Base-by-base conservation (phyloP, 2,888 invertebrate species). In the Eupithecia insigniata region DNA sequence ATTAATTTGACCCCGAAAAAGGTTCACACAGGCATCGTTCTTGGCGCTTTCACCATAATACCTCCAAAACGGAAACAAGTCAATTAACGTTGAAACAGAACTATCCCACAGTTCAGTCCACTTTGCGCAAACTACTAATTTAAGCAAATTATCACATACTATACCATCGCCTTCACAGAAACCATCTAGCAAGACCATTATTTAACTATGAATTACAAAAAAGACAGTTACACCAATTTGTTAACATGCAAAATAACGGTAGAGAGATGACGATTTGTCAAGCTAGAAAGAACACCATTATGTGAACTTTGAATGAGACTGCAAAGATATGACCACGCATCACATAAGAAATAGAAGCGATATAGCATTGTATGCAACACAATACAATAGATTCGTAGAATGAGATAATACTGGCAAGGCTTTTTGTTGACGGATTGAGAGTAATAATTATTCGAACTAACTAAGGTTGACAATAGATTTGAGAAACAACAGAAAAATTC, bases 251-350 rank as follows among this genome's bases (percentile, higher is more conserved):
- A 81, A 78, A 72, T 86, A 87, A 86, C 87, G 84, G 87, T 75
- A 71, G 73, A 77, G 76, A 75, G 77, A 80, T 80, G 82, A 81
- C 81, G 82, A 86, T 85, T 84, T 82, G 84, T 85, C 85, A 83
- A 77, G 83, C 81, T 83, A 82, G 84, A 83, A 84, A 83, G 79
- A 82, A 82, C 81, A 83, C 81, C 71, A 86, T 88, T 85, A 86
- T 85, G 84, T 82, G 83, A 84, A 84, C 80, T 84, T 80, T 82
- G 86, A 82, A 81, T 76, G 78, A 76, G 74, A 61, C 69, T 65
- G 73, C 69, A 65, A 66, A 61, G 60, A 70, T 68, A 74, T 66
- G 74, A 58, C 51, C n/a, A 61, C 64, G 58, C 55, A 34, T 36
- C 67, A 67, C 64, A 71, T 71, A 26, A 60, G 69, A 69, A 71